These are phyloP conservation scores for Phengaris arion DNA, from an alignment of 2,888 invertebrate genomes.

Conservation along the genomic window DNA sequence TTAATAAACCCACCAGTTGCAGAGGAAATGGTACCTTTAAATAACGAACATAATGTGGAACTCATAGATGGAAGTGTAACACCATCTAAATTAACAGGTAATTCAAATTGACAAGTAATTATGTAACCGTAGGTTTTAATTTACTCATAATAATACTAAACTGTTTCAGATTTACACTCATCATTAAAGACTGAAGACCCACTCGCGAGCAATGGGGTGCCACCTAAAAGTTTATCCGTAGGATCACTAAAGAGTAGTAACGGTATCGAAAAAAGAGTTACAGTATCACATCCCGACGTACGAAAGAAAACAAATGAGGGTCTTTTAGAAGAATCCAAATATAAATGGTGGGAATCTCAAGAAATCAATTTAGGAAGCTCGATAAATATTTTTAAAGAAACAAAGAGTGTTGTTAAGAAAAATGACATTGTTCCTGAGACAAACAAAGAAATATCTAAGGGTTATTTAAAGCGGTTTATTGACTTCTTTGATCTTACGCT, in stretches of 20 bases:
- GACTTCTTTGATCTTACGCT: conserved; percentile 82
- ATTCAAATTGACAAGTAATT: conserved; percentile 29
- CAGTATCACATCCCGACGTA: conserved; percentile 69
- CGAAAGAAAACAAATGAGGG: conserved; percentile 52
- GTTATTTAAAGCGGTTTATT: conserved; percentile 57
- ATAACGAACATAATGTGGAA: conserved; percentile 52
- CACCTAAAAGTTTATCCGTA: conserved; percentile 64
- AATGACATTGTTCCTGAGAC: conserved; percentile 45
- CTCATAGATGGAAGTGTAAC: conserved; percentile 57
- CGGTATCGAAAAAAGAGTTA: conserved; percentile 60
- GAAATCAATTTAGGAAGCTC: conserved; percentile 81
- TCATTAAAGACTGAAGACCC: conserved; percentile 48
- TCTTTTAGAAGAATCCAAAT: conserved; percentile 53
- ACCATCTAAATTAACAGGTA: conserved; percentile 56
- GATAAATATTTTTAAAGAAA: conserved; percentile 77
- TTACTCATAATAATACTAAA: conserved; percentile 20
- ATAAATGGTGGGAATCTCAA: conserved; percentile 79
- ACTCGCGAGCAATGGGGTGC: conserved; percentile 49
- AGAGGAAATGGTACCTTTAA: conserved; percentile 63
- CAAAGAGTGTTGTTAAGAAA: conserved; percentile 45
- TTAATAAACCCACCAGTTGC: conserved; percentile 58
- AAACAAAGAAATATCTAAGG: conserved; percentile 46
- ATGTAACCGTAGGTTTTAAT: not conserved
- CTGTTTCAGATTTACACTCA: conserved; percentile 52
- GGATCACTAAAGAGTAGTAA: conserved; percentile 56